phyloP scores from a whole-genome alignment of 2,797 vertebrate genomes.

The Chaunax sp. region DNA sequence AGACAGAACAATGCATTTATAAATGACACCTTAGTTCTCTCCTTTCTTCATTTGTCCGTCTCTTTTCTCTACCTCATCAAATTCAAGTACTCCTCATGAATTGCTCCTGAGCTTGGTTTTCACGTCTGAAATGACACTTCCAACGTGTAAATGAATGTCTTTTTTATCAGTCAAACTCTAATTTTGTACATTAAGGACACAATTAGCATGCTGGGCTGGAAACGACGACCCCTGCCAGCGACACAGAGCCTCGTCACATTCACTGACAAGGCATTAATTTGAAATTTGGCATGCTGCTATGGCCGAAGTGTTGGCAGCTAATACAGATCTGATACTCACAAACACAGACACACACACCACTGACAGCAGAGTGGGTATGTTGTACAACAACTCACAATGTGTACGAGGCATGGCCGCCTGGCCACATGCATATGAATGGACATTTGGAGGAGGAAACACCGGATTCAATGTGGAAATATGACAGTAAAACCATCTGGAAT shows the following conservation, averaged over 20 bases:
- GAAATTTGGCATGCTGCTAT: conserved; percentile 87
- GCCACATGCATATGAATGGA: conserved; percentile 80
- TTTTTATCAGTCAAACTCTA: conserved; percentile 83
- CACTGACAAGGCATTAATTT: conserved; percentile 95
- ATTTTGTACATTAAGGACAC: conserved; percentile 89
- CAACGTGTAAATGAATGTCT: conserved; percentile 65
- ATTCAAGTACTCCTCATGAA: conserved; percentile 80
- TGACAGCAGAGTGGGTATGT: conserved; percentile 69
- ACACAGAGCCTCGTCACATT: conserved; percentile 86
- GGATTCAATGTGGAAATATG: conserved; percentile 57
- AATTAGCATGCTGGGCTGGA: conserved; percentile 90
- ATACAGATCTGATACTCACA: conserved; percentile 76
- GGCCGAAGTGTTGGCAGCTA: conserved; percentile 86
- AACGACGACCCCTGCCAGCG: conserved; percentile 85
- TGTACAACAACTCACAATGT: conserved; percentile 75
- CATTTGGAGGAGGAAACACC: conserved; percentile 62
- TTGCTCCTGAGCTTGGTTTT: conserved; percentile 88
- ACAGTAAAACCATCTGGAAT: conserved; percentile 71
- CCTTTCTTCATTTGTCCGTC: conserved; percentile 12
- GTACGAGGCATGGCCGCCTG: conserved; percentile 65
- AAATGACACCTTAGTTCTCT: neutral
- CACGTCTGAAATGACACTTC: conserved; percentile 80
- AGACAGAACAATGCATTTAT: conserved; percentile 25
- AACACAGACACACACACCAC: conserved; percentile 23
- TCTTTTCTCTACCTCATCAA: neutral